Conservation (phyloP, 2,888 invertebrate species). For the Ochropacha duplaris region DNA sequence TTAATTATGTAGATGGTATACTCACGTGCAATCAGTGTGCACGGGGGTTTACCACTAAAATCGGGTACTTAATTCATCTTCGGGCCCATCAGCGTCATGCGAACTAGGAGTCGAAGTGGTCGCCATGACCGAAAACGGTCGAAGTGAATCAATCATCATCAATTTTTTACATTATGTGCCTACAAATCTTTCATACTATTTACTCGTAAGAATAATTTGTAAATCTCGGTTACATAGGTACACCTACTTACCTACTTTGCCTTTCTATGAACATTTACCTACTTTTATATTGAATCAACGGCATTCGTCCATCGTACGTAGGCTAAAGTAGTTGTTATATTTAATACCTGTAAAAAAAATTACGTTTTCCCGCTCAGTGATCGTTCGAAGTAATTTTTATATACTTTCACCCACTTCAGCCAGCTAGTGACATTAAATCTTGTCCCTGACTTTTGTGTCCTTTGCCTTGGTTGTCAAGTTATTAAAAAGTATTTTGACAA, state of each 20-base stretch:
- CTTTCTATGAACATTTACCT: constrained; percentile 1
- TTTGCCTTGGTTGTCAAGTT: constrained; percentile 14
- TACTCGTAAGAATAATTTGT: not conserved
- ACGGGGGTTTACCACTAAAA: too few relatives aligned
- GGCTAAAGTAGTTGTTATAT: not conserved
- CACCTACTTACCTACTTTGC: not conserved
- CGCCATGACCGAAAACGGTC: too few relatives aligned
- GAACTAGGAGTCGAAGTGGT: too few relatives aligned
- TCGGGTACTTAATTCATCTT: too few relatives aligned
- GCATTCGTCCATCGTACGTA: constrained; percentile 2
- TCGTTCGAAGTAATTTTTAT: not conserved
- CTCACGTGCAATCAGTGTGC: too few relatives aligned
- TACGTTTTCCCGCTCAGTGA: not conserved
- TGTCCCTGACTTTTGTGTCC: not conserved
- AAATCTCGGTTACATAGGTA: not conserved
- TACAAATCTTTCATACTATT: not conserved
- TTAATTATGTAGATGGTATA: too few relatives aligned
- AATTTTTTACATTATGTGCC: too few relatives aligned
- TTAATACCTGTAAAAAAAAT: not conserved
- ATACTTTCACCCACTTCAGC: not conserved
- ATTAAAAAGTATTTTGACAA: constrained; percentile 35
- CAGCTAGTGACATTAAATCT: not conserved
- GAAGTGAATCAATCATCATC: too few relatives aligned
- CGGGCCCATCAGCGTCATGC: too few relatives aligned
- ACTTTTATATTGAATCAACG: constrained; percentile 3